Conservation (phyloP, 92 coral and sea anemone genomes). For the Siderastrea radians region DNA sequence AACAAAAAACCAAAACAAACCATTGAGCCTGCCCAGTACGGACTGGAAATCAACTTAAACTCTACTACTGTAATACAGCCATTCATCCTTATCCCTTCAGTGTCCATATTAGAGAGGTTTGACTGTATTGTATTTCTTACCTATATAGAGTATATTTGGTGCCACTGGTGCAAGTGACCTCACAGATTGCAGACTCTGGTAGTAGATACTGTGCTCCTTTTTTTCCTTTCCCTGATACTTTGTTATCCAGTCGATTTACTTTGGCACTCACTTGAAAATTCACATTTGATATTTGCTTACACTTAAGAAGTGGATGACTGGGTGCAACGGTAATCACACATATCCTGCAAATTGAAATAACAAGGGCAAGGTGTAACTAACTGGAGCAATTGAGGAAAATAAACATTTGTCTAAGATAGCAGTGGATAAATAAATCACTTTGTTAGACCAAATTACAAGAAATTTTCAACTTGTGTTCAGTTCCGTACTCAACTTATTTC, state of each 20-base stretch:
- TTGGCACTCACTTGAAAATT: conserved; percentile 91
- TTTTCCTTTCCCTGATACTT: conserved; percentile 95
- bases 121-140: conserved; percentile 34
- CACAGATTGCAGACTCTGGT: conserved; percentile 85
- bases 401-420: neutral
- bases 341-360: conserved; percentile 60
- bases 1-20: too few relatives aligned
- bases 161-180: conserved; percentile 87
- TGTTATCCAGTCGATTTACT: conserved; percentile 93
- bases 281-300: conserved; percentile 65
- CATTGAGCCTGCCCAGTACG: too few relatives aligned
- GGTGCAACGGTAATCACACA: conserved; percentile 93
- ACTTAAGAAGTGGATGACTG: conserved; percentile 81
- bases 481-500: too few relatives aligned
- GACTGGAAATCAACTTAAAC: too few relatives aligned
- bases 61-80: too few relatives aligned
- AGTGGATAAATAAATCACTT: too few relatives aligned
- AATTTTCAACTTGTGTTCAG: too few relatives aligned
- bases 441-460: too few relatives aligned
- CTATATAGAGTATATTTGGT: conserved; percentile 82
- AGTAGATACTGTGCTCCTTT: conserved; percentile 88
- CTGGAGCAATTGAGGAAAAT: neutral
- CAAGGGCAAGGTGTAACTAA: neutral
- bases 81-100: too few relatives aligned
- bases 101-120: neutral